Percentiles rank a stretch among this genome's conserved stretches.
phyloP scores from a whole-genome alignment of 1,140 invertebrate genomes.

The Caenorhabditis briggsae region DNA sequence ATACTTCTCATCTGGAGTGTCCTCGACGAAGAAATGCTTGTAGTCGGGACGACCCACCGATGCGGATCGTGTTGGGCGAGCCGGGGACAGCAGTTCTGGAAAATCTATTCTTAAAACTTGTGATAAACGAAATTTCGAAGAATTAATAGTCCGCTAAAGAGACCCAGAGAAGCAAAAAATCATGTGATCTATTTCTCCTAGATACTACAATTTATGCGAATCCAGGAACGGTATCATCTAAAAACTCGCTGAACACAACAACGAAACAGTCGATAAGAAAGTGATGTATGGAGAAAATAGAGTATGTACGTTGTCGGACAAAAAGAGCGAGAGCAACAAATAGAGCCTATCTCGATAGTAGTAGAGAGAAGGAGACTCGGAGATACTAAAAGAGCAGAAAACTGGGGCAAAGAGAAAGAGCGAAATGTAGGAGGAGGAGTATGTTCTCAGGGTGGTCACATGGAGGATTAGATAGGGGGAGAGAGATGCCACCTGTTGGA shows the following conservation, averaged over 20 bases:
- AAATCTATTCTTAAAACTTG: too few relatives aligned
- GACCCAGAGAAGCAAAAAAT: neutral
- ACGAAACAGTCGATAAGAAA: too few relatives aligned
- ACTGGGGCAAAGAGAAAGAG: neutral
- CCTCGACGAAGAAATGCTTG: slow-evolving; percentile 36
- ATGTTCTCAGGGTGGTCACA: neutral
- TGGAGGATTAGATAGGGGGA: neutral
- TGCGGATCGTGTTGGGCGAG: neutral
- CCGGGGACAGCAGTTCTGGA: slow-evolving; percentile 31
- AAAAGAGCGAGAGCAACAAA: neutral
- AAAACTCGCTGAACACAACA: too few relatives aligned
- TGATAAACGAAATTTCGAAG: neutral
- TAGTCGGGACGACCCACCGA: neutral
- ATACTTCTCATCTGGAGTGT: slow-evolving; percentile 41
- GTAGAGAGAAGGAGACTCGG: neutral
- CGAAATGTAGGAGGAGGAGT: neutral
- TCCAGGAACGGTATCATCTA: too few relatives aligned
- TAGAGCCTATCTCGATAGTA: neutral
- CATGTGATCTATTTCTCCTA: too few relatives aligned
- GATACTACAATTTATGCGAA: too few relatives aligned
- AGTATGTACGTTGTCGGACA: neutral
- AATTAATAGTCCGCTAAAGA: neutral
- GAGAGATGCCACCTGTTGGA: neutral
- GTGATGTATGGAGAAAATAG: too few relatives aligned
- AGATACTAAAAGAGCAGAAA: neutral